Percentiles rank a stretch among this genome's conserved stretches.
phyloP scores from a whole-genome alignment of 2,113 vertebrate genomes.

The Myodes glareolus region DNA sequence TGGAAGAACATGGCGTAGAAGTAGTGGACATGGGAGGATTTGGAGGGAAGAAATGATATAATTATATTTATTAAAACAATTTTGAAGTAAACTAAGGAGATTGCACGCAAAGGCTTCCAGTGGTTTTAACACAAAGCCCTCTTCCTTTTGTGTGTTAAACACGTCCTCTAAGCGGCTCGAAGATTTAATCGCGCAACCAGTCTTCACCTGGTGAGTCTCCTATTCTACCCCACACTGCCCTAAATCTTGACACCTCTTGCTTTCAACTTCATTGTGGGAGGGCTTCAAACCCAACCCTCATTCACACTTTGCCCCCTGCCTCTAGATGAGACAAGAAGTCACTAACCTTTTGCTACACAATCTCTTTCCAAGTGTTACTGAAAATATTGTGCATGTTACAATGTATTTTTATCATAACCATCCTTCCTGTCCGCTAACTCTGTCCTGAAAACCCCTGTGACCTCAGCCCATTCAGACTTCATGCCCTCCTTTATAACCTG shows the following conservation, averaged over 20 bases:
- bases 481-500: not conserved
- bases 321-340: fast-evolving
- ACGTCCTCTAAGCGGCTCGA: not conserved
- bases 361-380: not conserved
- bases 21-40: not conserved
- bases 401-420: not conserved
- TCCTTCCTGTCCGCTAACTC: too few species aligned
- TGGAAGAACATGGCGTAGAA: not conserved
- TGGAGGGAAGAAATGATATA: not conserved
- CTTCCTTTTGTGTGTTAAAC: not conserved
- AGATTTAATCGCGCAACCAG: not conserved
- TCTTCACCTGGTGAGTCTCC: not conserved
- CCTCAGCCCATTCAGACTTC: not conserved
- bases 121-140: not conserved
- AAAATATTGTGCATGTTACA: not conserved
- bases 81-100: not conserved
- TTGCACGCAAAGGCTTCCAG: not conserved
- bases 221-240: fast-evolving
- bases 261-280: not conserved
- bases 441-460: not conserved
- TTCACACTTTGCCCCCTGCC: not conserved
- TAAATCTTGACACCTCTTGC: not conserved
- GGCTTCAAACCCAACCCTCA: not conserved
- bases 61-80: not conserved
- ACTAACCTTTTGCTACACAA: not conserved